A percentile compares a stretch with the other conserved stretches of the same genome.
Conservation (phyloP, 2,113 vertebrate genomes). For the Microcebus tavaratra region DNA sequence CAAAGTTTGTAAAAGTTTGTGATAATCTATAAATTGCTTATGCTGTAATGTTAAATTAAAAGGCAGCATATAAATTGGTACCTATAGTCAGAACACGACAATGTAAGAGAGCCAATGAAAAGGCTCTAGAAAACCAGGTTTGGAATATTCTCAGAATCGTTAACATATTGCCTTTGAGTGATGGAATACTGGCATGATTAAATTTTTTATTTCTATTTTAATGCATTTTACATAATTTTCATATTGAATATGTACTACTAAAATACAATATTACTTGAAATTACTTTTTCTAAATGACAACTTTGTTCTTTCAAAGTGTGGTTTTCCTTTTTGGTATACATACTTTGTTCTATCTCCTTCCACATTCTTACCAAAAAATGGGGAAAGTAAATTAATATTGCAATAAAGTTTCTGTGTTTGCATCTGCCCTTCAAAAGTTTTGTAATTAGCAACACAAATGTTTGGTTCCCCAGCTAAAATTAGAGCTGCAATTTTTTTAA, state of each 20-base stretch:
- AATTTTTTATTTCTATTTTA: constrained; percentile 13
- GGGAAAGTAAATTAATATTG: constrained; percentile 15
- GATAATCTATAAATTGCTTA: background rate
- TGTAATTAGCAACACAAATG: background rate
- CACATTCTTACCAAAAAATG: background rate
- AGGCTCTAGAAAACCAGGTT: background rate
- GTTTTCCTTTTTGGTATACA: background rate
- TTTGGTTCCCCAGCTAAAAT: constrained; percentile 24
- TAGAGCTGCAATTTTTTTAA: background rate
- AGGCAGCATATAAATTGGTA: background rate
- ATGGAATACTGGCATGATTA: background rate
- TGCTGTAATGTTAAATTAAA: background rate
- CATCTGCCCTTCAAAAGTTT: constrained; percentile 40
- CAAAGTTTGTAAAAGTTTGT: background rate
- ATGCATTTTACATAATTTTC: background rate
- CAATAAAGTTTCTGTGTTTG: background rate
- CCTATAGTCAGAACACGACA: background rate
- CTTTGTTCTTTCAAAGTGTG: constrained; percentile 40
- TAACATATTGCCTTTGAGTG: background rate
- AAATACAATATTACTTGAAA: constrained; percentile 13
- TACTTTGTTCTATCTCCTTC: constrained; percentile 20
- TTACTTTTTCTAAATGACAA: constrained; percentile 23
- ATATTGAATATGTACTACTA: background rate
- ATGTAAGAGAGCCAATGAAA: background rate
- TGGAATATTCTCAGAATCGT: background rate